Evolutionary conservation across 2,113 vertebrate genomes (phyloP), one percentile per base, ranked within the genome.

Genomic region (Martes martes): DNA sequence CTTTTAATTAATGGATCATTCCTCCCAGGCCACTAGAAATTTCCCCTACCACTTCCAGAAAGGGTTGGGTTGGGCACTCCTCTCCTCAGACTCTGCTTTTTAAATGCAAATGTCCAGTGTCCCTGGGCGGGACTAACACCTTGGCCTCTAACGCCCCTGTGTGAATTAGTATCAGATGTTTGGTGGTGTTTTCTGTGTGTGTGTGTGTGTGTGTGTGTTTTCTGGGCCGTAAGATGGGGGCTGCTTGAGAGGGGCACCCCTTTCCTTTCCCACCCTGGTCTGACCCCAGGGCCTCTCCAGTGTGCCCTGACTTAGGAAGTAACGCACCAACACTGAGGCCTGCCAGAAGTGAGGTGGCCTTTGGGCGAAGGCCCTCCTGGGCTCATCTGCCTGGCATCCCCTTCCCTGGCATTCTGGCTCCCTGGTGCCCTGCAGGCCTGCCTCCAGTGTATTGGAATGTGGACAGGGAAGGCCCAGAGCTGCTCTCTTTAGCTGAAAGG

Each of bases 131-230:
- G n/a, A 42, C 59, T 71, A 55, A 87, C 83, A 79, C 96, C 50
- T 45, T 52, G 39, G 65, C 36, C 92, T 90, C 79, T 42, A 5
- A 67, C 57, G 45, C 19, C 61, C 69, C 45, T 6, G 82, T 94
- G 61, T 94, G 69, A 93, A 79, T 96, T 59, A 96, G 79, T 18
- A 7, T 50, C 89, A 78, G 45, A 11, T 96, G 61, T 89, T 84
- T 24, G 28, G 16, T 69, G 33, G 47, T 85, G 61, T 24, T 31
- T 80, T 15, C 11, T 7, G 42, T 94, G 47, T 59, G 26, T 61
- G 7, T 57, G 50, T 74, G 59, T 61, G 5, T 57, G 50, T 74
- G 52, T 74, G 59, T 24, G 39, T 69, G 36, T 57, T 13, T 67
- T 39, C 89, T 89, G 18, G 50, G n/a, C 69, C 71, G 73, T 91